Evolutionary conservation across 2,113 vertebrate genomes (phyloP).

Genomic region (Anthoscopus minutus): DNA sequence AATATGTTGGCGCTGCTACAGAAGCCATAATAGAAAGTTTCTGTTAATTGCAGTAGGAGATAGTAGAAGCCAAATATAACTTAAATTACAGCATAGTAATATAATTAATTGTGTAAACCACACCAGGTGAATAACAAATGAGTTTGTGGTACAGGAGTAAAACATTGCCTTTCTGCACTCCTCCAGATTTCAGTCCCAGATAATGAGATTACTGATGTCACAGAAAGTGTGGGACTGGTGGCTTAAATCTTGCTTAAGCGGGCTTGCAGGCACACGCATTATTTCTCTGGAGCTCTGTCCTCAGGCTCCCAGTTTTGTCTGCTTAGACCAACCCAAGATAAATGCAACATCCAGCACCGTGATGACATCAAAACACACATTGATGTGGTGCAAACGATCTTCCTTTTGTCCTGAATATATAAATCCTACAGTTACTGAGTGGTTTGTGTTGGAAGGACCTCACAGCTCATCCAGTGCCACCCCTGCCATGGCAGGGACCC

Average conservation of each 20-base stretch:
- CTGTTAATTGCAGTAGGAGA: background rate
- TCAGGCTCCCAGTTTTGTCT: background rate
- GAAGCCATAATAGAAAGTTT: background rate
- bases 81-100: background rate
- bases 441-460: background rate
- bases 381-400: background rate
- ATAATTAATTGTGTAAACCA: background rate
- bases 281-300: background rate
- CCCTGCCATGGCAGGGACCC: background rate
- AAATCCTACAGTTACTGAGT: background rate
- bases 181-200: background rate
- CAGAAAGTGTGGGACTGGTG: background rate
- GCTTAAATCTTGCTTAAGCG: background rate
- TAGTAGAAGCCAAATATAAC: background rate
- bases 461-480: rapidly evolving
- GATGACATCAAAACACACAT: rapidly evolving
- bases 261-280: background rate
- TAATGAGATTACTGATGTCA: background rate
- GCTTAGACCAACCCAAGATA: background rate
- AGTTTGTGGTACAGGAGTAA: background rate
- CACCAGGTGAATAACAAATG: background rate
- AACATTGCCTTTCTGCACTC: background rate
- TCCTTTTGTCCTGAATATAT: background rate
- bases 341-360: background rate
- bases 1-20: background rate